Conservation (phyloP, 2,797 vertebrate species). For the Phrynocephalus vlangalii region DNA sequence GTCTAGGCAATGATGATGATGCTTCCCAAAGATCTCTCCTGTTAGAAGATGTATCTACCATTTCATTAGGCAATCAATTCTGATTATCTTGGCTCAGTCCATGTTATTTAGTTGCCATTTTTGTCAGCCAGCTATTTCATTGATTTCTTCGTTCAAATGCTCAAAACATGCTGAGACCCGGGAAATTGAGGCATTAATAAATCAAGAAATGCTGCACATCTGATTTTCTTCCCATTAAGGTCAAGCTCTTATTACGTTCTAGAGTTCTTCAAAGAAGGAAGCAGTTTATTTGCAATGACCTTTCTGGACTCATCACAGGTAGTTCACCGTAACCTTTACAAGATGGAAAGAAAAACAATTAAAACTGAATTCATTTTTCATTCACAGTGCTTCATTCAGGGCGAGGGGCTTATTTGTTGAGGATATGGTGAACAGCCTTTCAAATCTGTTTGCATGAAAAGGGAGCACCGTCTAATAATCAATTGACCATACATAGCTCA, state of each 20-base stretch:
- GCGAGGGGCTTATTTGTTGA: conserved; percentile 69
- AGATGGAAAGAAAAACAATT: conserved; percentile 62
- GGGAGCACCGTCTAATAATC: background rate
- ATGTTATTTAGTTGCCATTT: conserved; percentile 61
- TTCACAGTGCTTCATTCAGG: conserved; percentile 63
- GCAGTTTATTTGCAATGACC: conserved; percentile 72
- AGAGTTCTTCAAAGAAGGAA: conserved; percentile 65
- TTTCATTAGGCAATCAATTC: conserved; percentile 58
- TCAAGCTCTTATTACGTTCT: conserved; percentile 63
- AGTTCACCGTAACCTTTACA: conserved; percentile 71
- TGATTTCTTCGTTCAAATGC: conserved; percentile 51
- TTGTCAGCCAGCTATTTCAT: conserved; percentile 58
- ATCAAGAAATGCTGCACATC: conserved; percentile 72
- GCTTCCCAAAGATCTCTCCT: background rate
- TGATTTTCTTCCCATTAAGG: conserved; percentile 77
- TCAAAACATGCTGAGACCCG: conserved; percentile 62
- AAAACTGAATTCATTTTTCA: conserved; percentile 72
- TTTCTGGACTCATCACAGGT: conserved; percentile 66
- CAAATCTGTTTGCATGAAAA: conserved; percentile 49
- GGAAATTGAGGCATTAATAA: conserved; percentile 74
- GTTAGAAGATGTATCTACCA: background rate
- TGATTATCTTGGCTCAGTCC: conserved; percentile 63
- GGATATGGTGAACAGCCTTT: conserved; percentile 60
- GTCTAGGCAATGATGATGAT: background rate
- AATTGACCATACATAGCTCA: conserved; percentile 11